phyloP scores from a whole-genome alignment of 2,888 invertebrate species.

The Brachypterus glaber region DNA sequence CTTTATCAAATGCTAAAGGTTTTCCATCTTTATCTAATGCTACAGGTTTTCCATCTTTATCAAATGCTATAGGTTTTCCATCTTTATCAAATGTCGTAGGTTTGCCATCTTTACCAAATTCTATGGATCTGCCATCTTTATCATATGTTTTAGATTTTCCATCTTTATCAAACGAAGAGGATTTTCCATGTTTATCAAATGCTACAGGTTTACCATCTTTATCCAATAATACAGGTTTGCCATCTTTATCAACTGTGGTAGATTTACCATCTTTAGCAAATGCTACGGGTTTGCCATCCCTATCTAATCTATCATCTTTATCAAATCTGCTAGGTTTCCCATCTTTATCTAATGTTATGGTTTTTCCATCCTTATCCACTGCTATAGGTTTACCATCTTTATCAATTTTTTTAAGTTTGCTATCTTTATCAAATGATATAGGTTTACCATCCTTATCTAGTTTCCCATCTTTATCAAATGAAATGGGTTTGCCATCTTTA shows the following conservation, averaged over 20 bases:
- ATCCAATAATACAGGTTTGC: neutral
- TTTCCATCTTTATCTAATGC: neutral
- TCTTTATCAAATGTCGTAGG: neutral
- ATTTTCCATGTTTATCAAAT: neutral
- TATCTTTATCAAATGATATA: neutral
- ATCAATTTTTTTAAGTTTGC: neutral
- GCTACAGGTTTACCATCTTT: neutral
- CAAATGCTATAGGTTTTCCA: neutral
- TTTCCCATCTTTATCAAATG: neutral
- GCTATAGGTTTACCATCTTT: neutral
- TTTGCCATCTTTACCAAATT: neutral
- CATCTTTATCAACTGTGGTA: neutral
- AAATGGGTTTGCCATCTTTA: neutral
- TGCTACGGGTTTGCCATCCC: neutral
- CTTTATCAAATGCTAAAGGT: neutral
- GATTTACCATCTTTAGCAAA: neutral
- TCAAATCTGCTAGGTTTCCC: neutral
- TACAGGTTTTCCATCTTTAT: neutral
- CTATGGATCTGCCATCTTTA: neutral
- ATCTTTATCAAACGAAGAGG: neutral
- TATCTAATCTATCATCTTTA: neutral
- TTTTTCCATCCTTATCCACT: neutral
- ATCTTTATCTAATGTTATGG: neutral
- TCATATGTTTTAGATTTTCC: neutral
- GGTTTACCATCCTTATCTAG: neutral